Percentiles rank a stretch among this genome's conserved stretches.
Conservation (phyloP, 2,797 vertebrate species). For the Oryzias sinensis region DNA sequence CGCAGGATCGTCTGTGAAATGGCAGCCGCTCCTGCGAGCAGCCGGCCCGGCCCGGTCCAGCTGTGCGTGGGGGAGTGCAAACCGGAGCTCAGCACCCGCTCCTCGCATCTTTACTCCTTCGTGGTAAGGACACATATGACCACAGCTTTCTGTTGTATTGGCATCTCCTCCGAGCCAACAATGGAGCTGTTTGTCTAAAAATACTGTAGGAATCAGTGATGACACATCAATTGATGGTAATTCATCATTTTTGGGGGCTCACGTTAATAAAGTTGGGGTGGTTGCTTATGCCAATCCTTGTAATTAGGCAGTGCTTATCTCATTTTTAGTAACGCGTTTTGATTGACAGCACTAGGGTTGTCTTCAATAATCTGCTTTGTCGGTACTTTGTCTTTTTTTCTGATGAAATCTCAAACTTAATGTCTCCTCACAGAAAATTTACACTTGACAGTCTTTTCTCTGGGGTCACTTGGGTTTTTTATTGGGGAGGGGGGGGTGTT, state of each 20-base stretch:
- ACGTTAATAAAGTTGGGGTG: conserved; percentile 20
- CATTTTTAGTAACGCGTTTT: conserved; percentile 33
- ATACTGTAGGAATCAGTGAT: conserved; percentile 15
- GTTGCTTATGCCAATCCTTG: conserved; percentile 21
- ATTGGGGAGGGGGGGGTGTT: too few species aligned
- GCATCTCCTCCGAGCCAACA: background rate
- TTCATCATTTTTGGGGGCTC: conserved; percentile 23
- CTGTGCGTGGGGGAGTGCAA: conserved; percentile 94
- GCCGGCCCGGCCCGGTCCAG: conserved; percentile 85
- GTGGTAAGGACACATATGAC: conserved; percentile 81
- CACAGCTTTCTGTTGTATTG: background rate
- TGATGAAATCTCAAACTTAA: conserved; percentile 7
- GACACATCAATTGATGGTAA: conserved; percentile 10
- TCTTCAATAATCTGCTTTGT: conserved; percentile 27
- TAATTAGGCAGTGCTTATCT: conserved; percentile 36
- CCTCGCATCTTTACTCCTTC: conserved; percentile 88
- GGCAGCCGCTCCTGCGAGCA: conserved; percentile 81
- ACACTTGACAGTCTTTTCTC: too few species aligned
- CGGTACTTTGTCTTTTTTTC: conserved; percentile 10
- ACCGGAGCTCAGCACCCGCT: conserved; percentile 90
- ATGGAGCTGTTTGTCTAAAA: background rate
- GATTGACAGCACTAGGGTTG: conserved; percentile 15
- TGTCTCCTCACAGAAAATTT: background rate
- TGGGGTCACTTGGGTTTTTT: background rate
- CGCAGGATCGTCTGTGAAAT: conserved; percentile 96